Percentiles rank a stretch among this genome's conserved stretches.
Conservation (phyloP, 1,140 invertebrate species). For the Drosophila fuyamai region DNA sequence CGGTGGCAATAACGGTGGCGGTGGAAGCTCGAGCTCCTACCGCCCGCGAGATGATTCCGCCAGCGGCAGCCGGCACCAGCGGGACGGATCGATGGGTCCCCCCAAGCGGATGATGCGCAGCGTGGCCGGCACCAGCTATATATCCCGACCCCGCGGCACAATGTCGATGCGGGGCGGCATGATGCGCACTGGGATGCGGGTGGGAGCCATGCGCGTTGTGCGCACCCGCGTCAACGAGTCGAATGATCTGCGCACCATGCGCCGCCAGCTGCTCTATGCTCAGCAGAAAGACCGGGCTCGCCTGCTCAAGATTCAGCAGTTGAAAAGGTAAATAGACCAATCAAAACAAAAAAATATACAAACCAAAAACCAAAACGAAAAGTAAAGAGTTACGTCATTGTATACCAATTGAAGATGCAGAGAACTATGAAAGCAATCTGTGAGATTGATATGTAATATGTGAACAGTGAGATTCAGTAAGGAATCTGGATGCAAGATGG, state of each 20-base stretch:
- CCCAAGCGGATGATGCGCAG: conserved; percentile 77
- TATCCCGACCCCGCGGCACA: conserved; percentile 69
- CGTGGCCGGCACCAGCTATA: conserved; percentile 73
- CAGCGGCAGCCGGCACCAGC: conserved; percentile 62
- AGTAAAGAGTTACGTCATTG: conserved; percentile 23
- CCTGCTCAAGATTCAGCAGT: conserved; percentile 79
- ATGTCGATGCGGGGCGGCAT: conserved; percentile 69
- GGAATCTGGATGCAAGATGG: conserved; percentile 17
- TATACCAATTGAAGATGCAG: conserved; percentile 13
- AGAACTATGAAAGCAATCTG: conserved; percentile 12
- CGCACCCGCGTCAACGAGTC: conserved; percentile 66
- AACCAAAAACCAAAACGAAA: conserved; percentile 19
- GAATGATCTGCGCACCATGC: conserved; percentile 80
- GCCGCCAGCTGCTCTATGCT: conserved; percentile 77
- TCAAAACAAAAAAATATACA: conserved; percentile 21
- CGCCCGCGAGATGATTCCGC: conserved; percentile 66
- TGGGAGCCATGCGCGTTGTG: conserved; percentile 74
- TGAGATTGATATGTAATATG: conserved; percentile 5
- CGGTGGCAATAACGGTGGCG: conserved; percentile 37
- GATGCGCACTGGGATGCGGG: conserved; percentile 68
- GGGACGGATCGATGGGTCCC: conserved; percentile 79
- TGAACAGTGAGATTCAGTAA: conserved; percentile 19
- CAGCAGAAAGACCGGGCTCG: conserved; percentile 82
- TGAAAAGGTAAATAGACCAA: conserved; percentile 82
- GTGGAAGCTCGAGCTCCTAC: conserved; percentile 67